These are phyloP conservation scores for Synanthedon myopaeformis DNA, from an alignment of 2,888 invertebrate species.

Conservation along the genomic window DNA sequence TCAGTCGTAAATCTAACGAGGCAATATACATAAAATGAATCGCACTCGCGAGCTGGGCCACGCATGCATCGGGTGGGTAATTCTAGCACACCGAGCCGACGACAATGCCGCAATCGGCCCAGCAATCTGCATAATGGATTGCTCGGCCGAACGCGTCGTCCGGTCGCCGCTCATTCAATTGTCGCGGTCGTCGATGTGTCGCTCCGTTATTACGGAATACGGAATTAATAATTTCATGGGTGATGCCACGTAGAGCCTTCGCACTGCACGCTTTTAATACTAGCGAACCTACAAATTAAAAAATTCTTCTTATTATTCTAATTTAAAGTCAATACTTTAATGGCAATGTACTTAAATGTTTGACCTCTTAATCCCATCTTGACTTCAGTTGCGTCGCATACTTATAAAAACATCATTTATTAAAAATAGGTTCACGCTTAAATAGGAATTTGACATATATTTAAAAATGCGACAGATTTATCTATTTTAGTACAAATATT, in stretches of 20 bases:
- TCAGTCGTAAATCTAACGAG: conserved; percentile 55
- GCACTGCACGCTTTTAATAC: not conserved
- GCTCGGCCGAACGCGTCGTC: conserved; percentile 59
- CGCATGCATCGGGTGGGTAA: conserved; percentile 15
- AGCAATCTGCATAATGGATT: conserved; percentile 69
- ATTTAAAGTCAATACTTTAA: too few relatives aligned
- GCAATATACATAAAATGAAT: conserved; percentile 42
- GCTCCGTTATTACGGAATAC: conserved; percentile 58
- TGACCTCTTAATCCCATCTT: too few relatives aligned
- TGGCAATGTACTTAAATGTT: too few relatives aligned
- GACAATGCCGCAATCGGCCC: conserved; percentile 67
- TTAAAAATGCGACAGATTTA: too few relatives aligned
- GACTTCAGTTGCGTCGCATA: too few relatives aligned
- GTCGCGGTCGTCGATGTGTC: conserved; percentile 60
- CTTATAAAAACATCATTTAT: too few relatives aligned
- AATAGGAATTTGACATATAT: too few relatives aligned
- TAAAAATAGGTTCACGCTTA: too few relatives aligned
- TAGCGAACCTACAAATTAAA: too few relatives aligned
- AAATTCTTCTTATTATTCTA: too few relatives aligned
- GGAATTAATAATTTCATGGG: conserved; percentile 56
- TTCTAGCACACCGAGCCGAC: conserved; percentile 42
- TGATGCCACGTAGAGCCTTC: conserved; percentile 6
- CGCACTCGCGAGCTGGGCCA: conserved; percentile 14
- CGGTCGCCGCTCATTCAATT: conserved; percentile 65
- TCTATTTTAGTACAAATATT: too few relatives aligned